These are phyloP conservation scores for Hypercompe scribonia DNA, from an alignment of 2,888 invertebrate species.

Conservation along the genomic window DNA sequence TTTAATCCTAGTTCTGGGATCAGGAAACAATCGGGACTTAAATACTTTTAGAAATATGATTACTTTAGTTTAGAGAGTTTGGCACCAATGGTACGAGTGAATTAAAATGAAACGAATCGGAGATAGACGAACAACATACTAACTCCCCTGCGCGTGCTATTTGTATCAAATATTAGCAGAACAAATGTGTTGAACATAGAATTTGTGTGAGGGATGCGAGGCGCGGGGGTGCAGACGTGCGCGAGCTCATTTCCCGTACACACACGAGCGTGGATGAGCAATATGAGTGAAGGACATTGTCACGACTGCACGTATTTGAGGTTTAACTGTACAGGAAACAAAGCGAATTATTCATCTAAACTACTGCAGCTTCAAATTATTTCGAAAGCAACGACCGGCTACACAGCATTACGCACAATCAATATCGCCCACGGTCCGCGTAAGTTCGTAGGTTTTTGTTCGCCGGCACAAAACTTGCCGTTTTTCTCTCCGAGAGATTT, in stretches of 20 bases:
- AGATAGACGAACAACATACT: conserved; percentile 6
- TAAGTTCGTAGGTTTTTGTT: conserved; percentile 20
- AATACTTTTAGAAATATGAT: too few species aligned
- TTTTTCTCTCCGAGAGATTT: conserved; percentile 65
- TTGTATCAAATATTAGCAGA: conserved; percentile 38
- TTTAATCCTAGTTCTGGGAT: neutral
- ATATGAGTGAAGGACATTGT: conserved; percentile 10
- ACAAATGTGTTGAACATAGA: conserved; percentile 26
- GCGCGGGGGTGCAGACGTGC: conserved; percentile 16
- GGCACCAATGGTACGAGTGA: conserved; percentile 5
- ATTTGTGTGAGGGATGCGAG: conserved; percentile 19
- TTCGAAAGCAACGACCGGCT: conserved; percentile 16
- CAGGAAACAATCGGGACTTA: neutral
- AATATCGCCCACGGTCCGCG: conserved; percentile 41
- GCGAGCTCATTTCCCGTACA: neutral
- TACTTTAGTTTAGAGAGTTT: too few species aligned
- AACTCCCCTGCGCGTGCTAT: conserved; percentile 20
- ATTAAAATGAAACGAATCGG: conserved; percentile 14
- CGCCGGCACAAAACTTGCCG: conserved; percentile 21
- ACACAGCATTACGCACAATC: conserved; percentile 26
- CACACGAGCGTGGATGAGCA: neutral
- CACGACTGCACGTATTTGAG: neutral
- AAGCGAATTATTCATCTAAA: conserved; percentile 29
- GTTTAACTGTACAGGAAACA: conserved; percentile 21
- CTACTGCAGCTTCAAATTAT: conserved; percentile 26